Percentiles rank a stretch among this genome's conserved stretches.
Conservation (phyloP, 2,113 vertebrate genomes). For the Etheostoma cragini region DNA sequence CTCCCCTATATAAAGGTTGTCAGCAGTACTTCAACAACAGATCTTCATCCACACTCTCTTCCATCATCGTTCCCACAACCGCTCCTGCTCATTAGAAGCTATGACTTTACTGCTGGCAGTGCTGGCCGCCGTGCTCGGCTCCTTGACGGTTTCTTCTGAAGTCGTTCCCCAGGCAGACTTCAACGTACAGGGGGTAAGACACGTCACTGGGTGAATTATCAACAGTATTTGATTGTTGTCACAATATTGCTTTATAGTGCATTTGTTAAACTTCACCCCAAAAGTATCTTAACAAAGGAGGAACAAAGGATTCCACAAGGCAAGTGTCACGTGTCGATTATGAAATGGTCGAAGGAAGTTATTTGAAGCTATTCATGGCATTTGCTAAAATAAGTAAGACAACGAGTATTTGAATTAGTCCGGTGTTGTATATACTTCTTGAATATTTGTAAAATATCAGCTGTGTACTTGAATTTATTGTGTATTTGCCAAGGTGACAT, state of each 20-base stretch:
- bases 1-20: constrained; percentile 71
- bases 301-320: not conserved
- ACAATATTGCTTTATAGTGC: not conserved
- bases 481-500: not conserved
- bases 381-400: not conserved
- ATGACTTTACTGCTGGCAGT: constrained; percentile 66
- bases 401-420: not conserved
- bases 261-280: not conserved
- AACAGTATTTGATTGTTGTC: not conserved
- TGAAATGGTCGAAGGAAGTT: not conserved
- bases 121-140: constrained; percentile 68
- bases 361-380: not conserved
- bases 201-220: not conserved
- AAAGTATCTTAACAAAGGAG: not conserved
- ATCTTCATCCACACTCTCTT: constrained; percentile 17
- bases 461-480: constrained; percentile 51
- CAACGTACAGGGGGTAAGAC: constrained; percentile 84
- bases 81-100: not conserved
- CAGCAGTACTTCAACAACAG: constrained; percentile 24
- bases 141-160: constrained; percentile 41
- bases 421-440: not conserved
- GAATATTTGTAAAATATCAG: not conserved
- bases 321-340: not conserved
- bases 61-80: not conserved
- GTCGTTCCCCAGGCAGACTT: constrained; percentile 79